Evolutionary conservation across 2,888 invertebrate species (phyloP).

Genomic region (Dynastes grantii): DNA sequence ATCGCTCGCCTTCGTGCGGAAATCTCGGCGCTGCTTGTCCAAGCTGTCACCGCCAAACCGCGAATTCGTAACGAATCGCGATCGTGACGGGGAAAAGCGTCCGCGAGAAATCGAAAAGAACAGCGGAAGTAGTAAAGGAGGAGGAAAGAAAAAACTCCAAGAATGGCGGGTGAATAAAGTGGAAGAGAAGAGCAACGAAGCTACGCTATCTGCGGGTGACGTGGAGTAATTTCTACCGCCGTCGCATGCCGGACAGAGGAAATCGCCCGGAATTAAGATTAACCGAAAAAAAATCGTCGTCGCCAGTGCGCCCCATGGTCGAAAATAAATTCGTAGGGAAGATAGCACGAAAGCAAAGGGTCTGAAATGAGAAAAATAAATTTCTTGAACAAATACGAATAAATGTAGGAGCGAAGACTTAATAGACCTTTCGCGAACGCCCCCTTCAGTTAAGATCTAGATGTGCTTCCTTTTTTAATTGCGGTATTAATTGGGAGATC

Average conservation of each 20-base stretch:
- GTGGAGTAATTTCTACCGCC: conserved; percentile 6
- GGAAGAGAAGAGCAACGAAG: not conserved
- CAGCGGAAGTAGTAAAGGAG: not conserved
- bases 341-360: not conserved
- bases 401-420: not conserved
- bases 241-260: conserved; percentile 14
- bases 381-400: conserved; percentile 1
- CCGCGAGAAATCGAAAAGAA: conserved; percentile 23
- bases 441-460: too few species aligned
- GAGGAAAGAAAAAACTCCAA: not conserved
- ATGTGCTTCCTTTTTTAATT: too few species aligned
- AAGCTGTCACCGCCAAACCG: conserved; percentile 37
- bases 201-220: conserved; percentile 14
- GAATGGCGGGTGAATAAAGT: not conserved
- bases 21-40: conserved; percentile 24
- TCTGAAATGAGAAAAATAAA: conserved; percentile 7
- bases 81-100: conserved; percentile 6
- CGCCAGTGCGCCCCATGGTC: not conserved
- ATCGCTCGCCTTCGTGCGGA: conserved; percentile 14
- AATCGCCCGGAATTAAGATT: conserved; percentile 26
- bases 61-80: conserved; percentile 27
- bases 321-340: conserved; percentile 1
- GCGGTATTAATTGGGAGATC: too few species aligned
- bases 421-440: not conserved
- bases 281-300: conserved; percentile 16